These are phyloP conservation scores for Drosophila neocordata DNA, from an alignment of 1,140 invertebrate species.

Conservation along the genomic window DNA sequence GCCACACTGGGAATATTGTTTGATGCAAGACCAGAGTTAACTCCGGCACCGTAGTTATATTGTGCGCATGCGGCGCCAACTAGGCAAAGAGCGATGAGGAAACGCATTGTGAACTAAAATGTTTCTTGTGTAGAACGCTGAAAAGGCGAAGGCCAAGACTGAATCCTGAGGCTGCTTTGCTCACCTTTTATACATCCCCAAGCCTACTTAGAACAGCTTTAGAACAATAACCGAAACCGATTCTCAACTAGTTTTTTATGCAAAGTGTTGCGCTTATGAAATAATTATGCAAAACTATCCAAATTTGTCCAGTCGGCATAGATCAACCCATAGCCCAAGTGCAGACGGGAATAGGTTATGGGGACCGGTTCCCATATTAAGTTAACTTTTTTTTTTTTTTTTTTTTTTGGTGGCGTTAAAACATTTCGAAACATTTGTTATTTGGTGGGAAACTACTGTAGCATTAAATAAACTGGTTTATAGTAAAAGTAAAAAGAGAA, in stretches of 20 bases:
- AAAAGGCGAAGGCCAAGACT: conserved; percentile 65
- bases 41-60: conserved; percentile 64
- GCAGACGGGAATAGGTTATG: conserved; percentile 50
- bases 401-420: conserved; percentile 29
- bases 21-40: conserved; percentile 39
- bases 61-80: conserved; percentile 74
- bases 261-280: conserved; percentile 73
- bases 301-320: conserved; percentile 47
- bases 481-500: conserved; percentile 48
- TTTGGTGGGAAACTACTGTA: conserved; percentile 53
- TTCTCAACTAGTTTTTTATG: conserved; percentile 72
- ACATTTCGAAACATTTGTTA: conserved; percentile 25
- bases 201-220: conserved; percentile 29
- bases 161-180: conserved; percentile 57
- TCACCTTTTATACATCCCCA: conserved; percentile 59
- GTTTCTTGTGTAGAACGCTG: conserved; percentile 38
- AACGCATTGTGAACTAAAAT: conserved; percentile 50
- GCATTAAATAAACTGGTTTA: conserved; percentile 65
- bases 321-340: conserved; percentile 48
- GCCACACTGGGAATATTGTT: conserved; percentile 38
- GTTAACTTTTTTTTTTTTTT: conserved; percentile 12
- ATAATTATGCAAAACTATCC: conserved; percentile 77
- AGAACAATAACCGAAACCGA: conserved; percentile 57
- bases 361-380: conserved; percentile 56
- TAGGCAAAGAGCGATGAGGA: conserved; percentile 67